Base-by-base conservation (phyloP, 2,797 vertebrate species). In the Galagoides demidoff region DNA sequence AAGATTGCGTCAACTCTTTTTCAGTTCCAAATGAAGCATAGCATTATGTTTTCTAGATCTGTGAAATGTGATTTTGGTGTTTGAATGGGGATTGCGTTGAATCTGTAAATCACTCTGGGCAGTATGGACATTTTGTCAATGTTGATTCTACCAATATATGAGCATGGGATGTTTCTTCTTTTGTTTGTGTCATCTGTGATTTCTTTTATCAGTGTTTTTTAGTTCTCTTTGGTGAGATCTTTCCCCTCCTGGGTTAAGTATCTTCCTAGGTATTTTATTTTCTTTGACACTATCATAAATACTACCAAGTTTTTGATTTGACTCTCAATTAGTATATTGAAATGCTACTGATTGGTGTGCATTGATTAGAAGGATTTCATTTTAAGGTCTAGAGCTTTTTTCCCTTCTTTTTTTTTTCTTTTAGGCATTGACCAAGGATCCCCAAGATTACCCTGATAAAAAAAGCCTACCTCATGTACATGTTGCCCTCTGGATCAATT, bases 361-460 rank as follows among this genome's bases (percentile, higher is more conserved):
- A 66, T 66, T 34, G 17, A 66, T n/a, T 66, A 34, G 31, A 66
- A 20, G 31, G 64, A 66, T 66, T 66, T 95, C 68, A 63, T 93
- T 94, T 90, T 95, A 92, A 97, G 37, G 22, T 89, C 87, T 87
- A 14, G 64, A 4, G 29, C 70, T 17, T 92, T 49, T 77, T 23
- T 78, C 57, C 19, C 22, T 6, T 78, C 14, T 57, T 92, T 57
- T 92, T 89, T 92, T 94, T 94, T 95, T 97, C 73, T 96, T 96
- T 74, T 94, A 99, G 99, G 99, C 99, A 27, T 97, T 99, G 95
- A 99, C 99, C 34, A 99, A 99, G 97, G 99, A 99, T 96, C 99
- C 99, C 61, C 99, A 99, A 97, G 99, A 99, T 98, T 99, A 99
- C 97, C 99, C 99, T 43, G 99, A 99, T 97, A 99, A 99, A 98